Conservation (phyloP, 2,797 vertebrate genomes). For the Megaceryle alcyon region DNA sequence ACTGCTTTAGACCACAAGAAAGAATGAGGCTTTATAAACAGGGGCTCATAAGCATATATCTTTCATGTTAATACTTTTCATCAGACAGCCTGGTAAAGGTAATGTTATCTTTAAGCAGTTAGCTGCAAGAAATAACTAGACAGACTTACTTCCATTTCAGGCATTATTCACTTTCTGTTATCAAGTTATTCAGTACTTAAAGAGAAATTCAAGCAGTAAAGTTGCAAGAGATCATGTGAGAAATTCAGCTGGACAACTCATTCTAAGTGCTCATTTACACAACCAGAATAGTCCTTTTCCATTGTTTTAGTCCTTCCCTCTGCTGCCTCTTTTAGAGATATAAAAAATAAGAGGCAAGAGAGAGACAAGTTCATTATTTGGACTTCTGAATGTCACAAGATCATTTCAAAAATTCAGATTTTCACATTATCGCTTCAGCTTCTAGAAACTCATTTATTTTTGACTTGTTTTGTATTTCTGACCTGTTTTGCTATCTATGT, state of each 20-base stretch:
- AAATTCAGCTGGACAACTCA: background rate
- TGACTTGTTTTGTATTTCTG: slow-evolving; percentile 55
- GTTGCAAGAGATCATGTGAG: background rate
- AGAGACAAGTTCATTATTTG: background rate
- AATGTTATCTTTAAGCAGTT: background rate
- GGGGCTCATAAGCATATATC: background rate
- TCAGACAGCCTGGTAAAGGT: background rate
- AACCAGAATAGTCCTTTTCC: background rate
- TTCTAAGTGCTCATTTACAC: background rate
- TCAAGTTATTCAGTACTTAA: background rate
- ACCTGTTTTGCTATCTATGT: slow-evolving; percentile 33
- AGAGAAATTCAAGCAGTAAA: slow-evolving; percentile 23
- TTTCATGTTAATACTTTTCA: background rate
- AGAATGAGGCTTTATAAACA: background rate
- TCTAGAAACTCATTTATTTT: slow-evolving; percentile 42
- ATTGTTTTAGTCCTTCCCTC: background rate
- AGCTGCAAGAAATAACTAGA: background rate
- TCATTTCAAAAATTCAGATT: slow-evolving; percentile 48
- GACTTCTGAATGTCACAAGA: slow-evolving; percentile 14
- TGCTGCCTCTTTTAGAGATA: background rate
- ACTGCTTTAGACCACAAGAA: background rate
- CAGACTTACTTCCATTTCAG: slow-evolving; percentile 4
- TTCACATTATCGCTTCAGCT: slow-evolving; percentile 39
- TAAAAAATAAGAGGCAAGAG: background rate
- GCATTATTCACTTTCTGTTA: background rate